Evolutionary conservation across 2,888 invertebrate species (phyloP).

Genomic region (Axea sp.): DNA sequence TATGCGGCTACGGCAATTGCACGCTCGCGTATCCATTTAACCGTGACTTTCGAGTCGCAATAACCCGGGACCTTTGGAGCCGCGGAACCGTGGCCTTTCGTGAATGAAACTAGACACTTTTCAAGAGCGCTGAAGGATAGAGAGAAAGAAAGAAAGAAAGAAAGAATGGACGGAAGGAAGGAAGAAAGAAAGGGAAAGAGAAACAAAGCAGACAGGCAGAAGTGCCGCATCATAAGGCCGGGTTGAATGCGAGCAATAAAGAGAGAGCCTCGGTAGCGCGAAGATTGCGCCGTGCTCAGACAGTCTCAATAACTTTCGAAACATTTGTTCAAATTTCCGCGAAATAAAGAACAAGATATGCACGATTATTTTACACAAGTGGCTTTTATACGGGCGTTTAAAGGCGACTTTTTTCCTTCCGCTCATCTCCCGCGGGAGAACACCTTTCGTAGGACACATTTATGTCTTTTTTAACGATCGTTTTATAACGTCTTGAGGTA

Average conservation of each 20-base stretch:
- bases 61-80: constrained; percentile 53
- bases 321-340: constrained; percentile 42
- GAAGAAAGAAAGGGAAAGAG: not conserved
- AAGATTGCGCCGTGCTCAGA: constrained; percentile 38
- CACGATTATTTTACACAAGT: constrained; percentile 14
- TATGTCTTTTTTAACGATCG: constrained; percentile 45
- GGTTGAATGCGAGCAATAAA: constrained; percentile 72
- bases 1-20: constrained; percentile 24
- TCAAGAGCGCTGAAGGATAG: constrained; percentile 58
- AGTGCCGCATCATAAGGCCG: constrained; percentile 63
- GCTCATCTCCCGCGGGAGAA: constrained; percentile 3
- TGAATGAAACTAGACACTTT: constrained; percentile 73
- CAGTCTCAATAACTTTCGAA: constrained; percentile 52
- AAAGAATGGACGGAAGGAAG: too few species aligned
- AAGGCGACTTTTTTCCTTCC: constrained; percentile 5
- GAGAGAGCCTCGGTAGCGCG: constrained; percentile 43
- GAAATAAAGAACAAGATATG: constrained; percentile 36
- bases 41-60: constrained; percentile 64
- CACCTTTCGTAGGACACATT: constrained; percentile 31
- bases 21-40: constrained; percentile 56
- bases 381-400: constrained; percentile 31
- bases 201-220: constrained; percentile 29
- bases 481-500: constrained; percentile 39
- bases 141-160: constrained; percentile 1
- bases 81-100: constrained; percentile 59